phyloP scores from a whole-genome alignment of 2,797 vertebrate species.

The Syngnathus acus region DNA sequence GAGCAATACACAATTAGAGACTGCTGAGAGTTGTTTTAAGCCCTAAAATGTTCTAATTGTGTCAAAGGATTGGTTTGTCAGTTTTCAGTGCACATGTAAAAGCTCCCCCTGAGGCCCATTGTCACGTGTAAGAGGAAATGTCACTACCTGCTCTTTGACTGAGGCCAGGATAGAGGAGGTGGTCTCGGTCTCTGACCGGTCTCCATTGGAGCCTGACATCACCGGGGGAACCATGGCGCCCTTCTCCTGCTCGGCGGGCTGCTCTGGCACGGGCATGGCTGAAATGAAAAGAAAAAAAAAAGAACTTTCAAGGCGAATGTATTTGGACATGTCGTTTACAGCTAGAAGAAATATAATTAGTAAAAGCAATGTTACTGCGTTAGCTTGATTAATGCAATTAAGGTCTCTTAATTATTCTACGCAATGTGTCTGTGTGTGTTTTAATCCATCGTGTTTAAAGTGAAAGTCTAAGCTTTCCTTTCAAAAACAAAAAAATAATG shows the following conservation, averaged over 20 bases:
- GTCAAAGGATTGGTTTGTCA: neutral
- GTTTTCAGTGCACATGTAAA: neutral
- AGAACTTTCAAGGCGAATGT: too few species aligned
- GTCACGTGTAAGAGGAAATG: neutral
- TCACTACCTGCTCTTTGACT: slow-evolving; percentile 94
- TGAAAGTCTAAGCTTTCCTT: neutral
- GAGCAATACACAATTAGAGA: neutral
- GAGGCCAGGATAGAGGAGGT: slow-evolving; percentile 96
- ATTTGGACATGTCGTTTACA: too few species aligned
- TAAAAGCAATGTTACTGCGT: too few species aligned
- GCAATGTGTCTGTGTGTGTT: neutral
- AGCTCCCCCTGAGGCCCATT: neutral
- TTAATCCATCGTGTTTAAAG: neutral
- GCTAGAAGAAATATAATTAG: too few species aligned
- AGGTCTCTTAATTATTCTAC: neutral
- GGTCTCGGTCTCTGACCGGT: slow-evolving; percentile 88
- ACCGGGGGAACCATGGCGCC: slow-evolving; percentile 85
- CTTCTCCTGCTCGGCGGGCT: slow-evolving; percentile 88
- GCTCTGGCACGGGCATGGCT: slow-evolving; percentile 96
- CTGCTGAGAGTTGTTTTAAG: neutral
- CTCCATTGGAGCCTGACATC: slow-evolving; percentile 85
- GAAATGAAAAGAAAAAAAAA: slow-evolving; percentile 3
- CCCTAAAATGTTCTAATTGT: neutral
- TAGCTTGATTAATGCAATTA: too few species aligned
- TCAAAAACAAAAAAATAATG: neutral